A percentile compares a stretch with the other conserved stretches of the same genome.
Conservation (phyloP, 1,140 invertebrate genomes). For the Tetramorium alpestre region DNA sequence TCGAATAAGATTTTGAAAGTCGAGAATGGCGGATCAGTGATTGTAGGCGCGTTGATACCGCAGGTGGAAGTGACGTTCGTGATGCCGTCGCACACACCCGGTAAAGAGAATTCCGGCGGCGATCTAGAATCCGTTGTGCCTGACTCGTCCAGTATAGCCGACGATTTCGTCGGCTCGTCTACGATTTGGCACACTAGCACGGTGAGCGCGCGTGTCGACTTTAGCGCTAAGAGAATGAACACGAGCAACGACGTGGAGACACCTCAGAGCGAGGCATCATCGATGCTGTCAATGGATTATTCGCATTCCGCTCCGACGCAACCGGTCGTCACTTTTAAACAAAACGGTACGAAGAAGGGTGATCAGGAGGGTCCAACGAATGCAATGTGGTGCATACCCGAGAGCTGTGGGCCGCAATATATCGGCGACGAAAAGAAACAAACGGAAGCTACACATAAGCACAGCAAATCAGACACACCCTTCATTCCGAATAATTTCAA, state of each 20-base stretch:
- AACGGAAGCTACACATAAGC: slow-evolving; percentile 59
- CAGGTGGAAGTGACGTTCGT: slow-evolving; percentile 95
- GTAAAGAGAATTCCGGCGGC: slow-evolving; percentile 92
- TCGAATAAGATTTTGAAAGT: slow-evolving; percentile 89
- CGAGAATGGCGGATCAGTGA: slow-evolving; percentile 87
- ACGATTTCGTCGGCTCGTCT: slow-evolving; percentile 86
- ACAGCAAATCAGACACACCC: slow-evolving; percentile 72
- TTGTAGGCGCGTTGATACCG: slow-evolving; percentile 91
- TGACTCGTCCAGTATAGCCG: slow-evolving; percentile 92
- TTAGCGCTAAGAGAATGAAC: slow-evolving; percentile 79
- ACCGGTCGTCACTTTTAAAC: slow-evolving; percentile 82
- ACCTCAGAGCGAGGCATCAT: slow-evolving; percentile 82
- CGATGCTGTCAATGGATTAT: slow-evolving; percentile 81
- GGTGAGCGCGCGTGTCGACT: slow-evolving; percentile 77
- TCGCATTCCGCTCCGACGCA: slow-evolving; percentile 64
- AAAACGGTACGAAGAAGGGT: slow-evolving; percentile 78
- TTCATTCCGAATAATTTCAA: slow-evolving; percentile 84
- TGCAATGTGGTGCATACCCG: slow-evolving; percentile 17
- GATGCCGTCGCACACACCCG: slow-evolving; percentile 92
- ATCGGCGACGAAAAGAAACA: slow-evolving; percentile 56
- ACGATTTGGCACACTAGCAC: slow-evolving; percentile 71
- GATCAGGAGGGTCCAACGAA: slow-evolving; percentile 63
- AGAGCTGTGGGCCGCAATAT: neutral
- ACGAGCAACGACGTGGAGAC: slow-evolving; percentile 82
- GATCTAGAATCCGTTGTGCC: slow-evolving; percentile 93